Evolutionary conservation across 2,113 vertebrate genomes (phyloP).

Genomic region (Turdus rufiventris): DNA sequence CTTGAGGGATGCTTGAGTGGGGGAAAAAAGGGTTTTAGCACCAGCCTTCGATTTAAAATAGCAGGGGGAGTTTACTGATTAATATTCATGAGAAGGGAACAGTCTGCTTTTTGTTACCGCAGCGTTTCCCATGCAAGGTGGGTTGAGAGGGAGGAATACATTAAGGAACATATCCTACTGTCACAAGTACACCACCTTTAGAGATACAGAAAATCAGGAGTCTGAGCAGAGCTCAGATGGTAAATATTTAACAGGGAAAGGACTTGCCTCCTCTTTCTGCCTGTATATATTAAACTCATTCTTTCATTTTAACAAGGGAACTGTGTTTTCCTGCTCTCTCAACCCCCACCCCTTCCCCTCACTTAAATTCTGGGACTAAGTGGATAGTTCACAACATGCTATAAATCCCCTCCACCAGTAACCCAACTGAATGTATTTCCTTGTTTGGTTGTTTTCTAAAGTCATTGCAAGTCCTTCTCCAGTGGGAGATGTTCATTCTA

Average conservation of each 20-base stretch:
- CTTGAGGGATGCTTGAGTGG: conserved; percentile 49
- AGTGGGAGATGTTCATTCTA: background rate
- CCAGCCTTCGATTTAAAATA: conserved; percentile 71
- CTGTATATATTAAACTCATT: conserved; percentile 67
- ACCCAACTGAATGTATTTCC: conserved; percentile 34
- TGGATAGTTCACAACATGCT: conserved; percentile 24
- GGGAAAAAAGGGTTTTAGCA: conserved; percentile 59
- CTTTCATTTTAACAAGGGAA: conserved; percentile 60
- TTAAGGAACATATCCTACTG: conserved; percentile 62
- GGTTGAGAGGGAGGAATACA: conserved; percentile 78
- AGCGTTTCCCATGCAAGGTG: conserved; percentile 77
- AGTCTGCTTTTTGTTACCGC: conserved; percentile 72
- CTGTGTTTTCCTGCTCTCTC: conserved; percentile 37
- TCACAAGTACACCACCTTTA: conserved; percentile 53
- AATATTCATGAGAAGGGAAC: conserved; percentile 82
- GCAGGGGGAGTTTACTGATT: conserved; percentile 76
- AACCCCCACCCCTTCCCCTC: background rate
- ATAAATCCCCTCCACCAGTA: conserved; percentile 46
- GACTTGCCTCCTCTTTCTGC: conserved; percentile 27
- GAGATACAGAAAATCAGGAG: conserved; percentile 45
- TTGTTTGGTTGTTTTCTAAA: background rate
- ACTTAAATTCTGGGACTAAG: conserved; percentile 27
- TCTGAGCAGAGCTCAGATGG: conserved; percentile 37
- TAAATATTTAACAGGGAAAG: conserved; percentile 68
- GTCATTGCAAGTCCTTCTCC: background rate